These are phyloP conservation scores for Bilobella aurantiaca DNA, from an alignment of 1,140 invertebrate species.

Conservation along the genomic window DNA sequence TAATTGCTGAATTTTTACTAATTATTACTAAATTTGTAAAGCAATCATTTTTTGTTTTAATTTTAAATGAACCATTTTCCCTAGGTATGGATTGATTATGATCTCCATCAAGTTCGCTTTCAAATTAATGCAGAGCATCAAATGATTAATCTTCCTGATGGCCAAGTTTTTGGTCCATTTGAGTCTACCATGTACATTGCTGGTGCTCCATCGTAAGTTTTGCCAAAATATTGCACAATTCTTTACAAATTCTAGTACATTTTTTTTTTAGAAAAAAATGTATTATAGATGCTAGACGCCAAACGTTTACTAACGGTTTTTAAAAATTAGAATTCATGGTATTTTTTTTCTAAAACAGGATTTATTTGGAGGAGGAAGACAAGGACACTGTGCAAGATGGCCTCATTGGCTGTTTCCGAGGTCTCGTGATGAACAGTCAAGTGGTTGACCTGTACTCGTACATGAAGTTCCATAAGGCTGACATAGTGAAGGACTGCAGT, in stretches of 20 bases:
- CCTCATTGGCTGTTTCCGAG: slow-evolving; percentile 83
- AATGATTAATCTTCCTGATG: slow-evolving; percentile 70
- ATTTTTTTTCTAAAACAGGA: slow-evolving; percentile 1
- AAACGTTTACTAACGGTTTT: no score
- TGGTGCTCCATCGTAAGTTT: slow-evolving; percentile 66
- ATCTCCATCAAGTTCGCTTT: slow-evolving; percentile 84
- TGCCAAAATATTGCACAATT: neutral
- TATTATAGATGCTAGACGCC: no score
- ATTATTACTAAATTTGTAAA: neutral
- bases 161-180: slow-evolving; percentile 81
- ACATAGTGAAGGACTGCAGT: slow-evolving; percentile 83
- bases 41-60: neutral
- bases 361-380: slow-evolving; percentile 9
- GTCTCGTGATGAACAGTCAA: slow-evolving; percentile 79
- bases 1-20: no score
- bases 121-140: slow-evolving; percentile 79
- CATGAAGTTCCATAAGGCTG: slow-evolving; percentile 79
- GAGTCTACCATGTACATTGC: slow-evolving; percentile 87
- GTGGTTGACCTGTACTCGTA: slow-evolving; percentile 82
- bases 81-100: slow-evolving; percentile 69
- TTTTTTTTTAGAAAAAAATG: no score
- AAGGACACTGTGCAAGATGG: slow-evolving; percentile 54
- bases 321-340: neutral
- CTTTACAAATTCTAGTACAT: neutral
- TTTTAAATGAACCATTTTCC: neutral